Base-by-base conservation (phyloP, 2,888 invertebrate species). In the Cynaeus angustus region DNA sequence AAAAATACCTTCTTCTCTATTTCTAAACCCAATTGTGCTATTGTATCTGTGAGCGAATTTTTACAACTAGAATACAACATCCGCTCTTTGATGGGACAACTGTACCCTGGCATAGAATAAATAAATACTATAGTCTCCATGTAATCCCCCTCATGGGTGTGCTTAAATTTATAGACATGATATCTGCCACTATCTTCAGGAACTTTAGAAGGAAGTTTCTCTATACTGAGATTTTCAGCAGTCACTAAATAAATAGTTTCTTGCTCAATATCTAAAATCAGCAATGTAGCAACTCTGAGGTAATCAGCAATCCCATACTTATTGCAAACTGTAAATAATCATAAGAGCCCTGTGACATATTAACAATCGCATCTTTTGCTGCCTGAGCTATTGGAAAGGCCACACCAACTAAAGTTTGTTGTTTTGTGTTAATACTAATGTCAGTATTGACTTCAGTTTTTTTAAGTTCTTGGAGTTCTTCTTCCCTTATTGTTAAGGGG, bases 51-150 rank as follows among this genome's bases (percentile, higher is more conserved):
- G 74, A 99, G 91, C 12, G 97, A 95, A 70, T 92, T 94, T 85
- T 98, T 99, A 86, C 98, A 98, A 80, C 98, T 98, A 0, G 99
- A 98, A 85, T 99, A 99, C 83, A 99, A 88, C 99, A 99, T 99
- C 77, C 98, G 89, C 84, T 99, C 99, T 82, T 97, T 98, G 78
- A 99, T 96, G 72, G 97, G 93, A 84, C 97, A 97, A 72, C 89
- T 93, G 85, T 97, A 98, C 3, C 98, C 98, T 2, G 99, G 99
- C 95, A 99, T 97, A 6, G 98, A 97, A 86, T 99, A 99, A 81
- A 99, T 95, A 86, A 99, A 99, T 71, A 69, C 93, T 84, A 91
- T 90, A 80, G 92, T 94, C 81, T 97, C 94, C 83, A 92, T 87
- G 77, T 92, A 94, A 83, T 97, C 96, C 21, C 97, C 97, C 85